phyloP scores from a whole-genome alignment of 2,113 vertebrate species.

The Salminus brasiliensis region DNA sequence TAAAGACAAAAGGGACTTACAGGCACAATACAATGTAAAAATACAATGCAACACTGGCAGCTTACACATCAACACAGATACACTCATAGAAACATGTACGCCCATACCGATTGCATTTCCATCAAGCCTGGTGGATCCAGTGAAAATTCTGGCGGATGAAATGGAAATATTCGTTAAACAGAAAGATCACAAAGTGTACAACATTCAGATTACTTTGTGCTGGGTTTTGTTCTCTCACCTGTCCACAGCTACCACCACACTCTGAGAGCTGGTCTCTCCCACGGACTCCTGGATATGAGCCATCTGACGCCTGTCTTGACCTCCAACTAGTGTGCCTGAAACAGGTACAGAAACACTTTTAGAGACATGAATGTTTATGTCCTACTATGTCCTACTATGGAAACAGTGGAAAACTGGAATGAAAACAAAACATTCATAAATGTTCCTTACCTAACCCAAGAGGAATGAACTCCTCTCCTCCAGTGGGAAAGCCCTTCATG shows the following conservation, averaged over 20 bases:
- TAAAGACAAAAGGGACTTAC: too few relatives aligned
- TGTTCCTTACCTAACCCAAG: slow-evolving; percentile 84
- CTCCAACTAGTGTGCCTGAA: slow-evolving; percentile 89
- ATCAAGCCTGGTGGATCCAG: slow-evolving; percentile 93
- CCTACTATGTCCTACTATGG: background rate
- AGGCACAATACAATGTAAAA: background rate
- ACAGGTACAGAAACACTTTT: slow-evolving; percentile 43
- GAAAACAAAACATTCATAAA: background rate
- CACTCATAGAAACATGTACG: background rate
- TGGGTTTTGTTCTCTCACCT: slow-evolving; percentile 74
- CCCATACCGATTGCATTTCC: slow-evolving; percentile 94
- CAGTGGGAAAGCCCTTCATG: slow-evolving; percentile 81
- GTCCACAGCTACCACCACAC: slow-evolving; percentile 96
- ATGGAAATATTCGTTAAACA: slow-evolving; percentile 27
- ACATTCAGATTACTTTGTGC: background rate
- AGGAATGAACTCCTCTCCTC: slow-evolving; percentile 94
- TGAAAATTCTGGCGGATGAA: slow-evolving; percentile 87
- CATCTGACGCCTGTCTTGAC: slow-evolving; percentile 91
- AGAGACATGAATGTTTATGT: background rate
- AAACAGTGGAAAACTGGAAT: background rate
- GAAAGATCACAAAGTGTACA: background rate
- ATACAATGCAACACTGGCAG: background rate
- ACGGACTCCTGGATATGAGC: slow-evolving; percentile 96
- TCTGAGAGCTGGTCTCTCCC: slow-evolving; percentile 97
- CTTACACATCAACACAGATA: background rate